These are phyloP conservation scores for Hipposideros armiger DNA, from an alignment of 2,113 vertebrate genomes.

Conservation along the genomic window DNA sequence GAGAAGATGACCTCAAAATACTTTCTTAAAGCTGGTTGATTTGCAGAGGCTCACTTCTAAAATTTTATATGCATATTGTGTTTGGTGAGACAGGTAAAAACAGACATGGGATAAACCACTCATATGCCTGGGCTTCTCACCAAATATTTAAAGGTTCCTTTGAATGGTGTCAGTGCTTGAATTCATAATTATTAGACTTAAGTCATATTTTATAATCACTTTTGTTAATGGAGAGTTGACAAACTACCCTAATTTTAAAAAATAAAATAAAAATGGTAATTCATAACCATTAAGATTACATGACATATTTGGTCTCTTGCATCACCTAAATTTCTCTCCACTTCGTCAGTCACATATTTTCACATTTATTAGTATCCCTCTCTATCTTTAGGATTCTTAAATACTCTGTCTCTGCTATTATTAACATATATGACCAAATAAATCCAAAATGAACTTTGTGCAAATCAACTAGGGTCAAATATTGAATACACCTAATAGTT, in stretches of 20 bases:
- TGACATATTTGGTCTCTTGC: neutral
- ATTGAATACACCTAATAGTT: neutral
- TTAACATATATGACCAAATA: neutral
- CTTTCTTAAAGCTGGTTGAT: conserved; percentile 13
- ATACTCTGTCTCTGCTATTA: neutral
- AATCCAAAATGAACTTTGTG: neutral
- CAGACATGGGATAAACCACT: neutral
- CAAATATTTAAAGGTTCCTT: conserved; percentile 36
- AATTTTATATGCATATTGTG: neutral
- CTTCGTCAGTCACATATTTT: neutral
- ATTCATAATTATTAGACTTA: neutral
- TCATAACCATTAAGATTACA: neutral
- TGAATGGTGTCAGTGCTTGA: neutral
- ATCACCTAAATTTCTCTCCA: neutral
- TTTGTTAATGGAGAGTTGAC: neutral
- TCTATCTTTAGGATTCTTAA: neutral
- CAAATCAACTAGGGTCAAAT: neutral
- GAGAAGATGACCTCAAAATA: neutral
- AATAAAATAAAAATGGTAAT: neutral
- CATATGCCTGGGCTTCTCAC: neutral
- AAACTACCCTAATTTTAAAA: neutral
- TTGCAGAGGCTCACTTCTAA: conserved; percentile 17
- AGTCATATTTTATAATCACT: conserved; percentile 31
- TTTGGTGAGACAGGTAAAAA: conserved; percentile 34
- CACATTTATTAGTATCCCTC: neutral